These are phyloP conservation scores for Spodoptera littoralis DNA, from an alignment of 2,888 invertebrate genomes.

Conservation along the genomic window DNA sequence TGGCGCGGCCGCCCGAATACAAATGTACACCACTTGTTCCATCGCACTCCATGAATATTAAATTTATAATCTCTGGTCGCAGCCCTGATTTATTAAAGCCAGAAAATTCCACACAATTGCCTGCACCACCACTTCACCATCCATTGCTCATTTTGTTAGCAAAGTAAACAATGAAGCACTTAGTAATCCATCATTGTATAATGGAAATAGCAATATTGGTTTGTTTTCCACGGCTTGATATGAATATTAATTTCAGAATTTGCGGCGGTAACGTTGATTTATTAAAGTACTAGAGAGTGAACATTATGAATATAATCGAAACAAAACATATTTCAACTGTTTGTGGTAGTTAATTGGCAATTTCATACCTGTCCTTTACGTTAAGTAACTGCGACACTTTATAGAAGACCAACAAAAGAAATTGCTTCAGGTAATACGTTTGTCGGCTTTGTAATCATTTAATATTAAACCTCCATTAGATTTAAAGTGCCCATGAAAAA, in stretches of 20 bases:
- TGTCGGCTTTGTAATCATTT: no score
- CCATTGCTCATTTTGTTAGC: slow-evolving; percentile 39
- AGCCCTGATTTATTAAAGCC: slow-evolving; percentile 62
- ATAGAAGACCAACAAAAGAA: no score
- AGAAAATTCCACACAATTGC: slow-evolving; percentile 25
- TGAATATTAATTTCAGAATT: slow-evolving; percentile 67
- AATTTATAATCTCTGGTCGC: slow-evolving; percentile 65
- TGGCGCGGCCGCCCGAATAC: slow-evolving; percentile 32
- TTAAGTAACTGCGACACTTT: no score
- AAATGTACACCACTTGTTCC: slow-evolving; percentile 50
- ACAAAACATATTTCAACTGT: slow-evolving; percentile 40
- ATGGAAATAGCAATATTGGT: slow-evolving; percentile 14
- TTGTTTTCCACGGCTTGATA: slow-evolving; percentile 23
- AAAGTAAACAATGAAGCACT: slow-evolving; percentile 10
- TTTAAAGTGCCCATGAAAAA: no score
- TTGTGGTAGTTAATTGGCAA: slow-evolving; percentile 28
- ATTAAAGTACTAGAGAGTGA: slow-evolving; percentile 49
- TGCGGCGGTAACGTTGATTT: slow-evolving; percentile 57
- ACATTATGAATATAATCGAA: slow-evolving; percentile 37
- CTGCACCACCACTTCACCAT: slow-evolving; percentile 5
- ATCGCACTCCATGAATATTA: slow-evolving; percentile 67
- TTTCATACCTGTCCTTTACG: slow-evolving; percentile 6
- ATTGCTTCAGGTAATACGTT: no score
- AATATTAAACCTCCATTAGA: no score
- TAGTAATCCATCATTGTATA: slow-evolving; percentile 31